Evolutionary conservation across 1,140 invertebrate species (phyloP).

Genomic region (Drosophila albomicans): DNA sequence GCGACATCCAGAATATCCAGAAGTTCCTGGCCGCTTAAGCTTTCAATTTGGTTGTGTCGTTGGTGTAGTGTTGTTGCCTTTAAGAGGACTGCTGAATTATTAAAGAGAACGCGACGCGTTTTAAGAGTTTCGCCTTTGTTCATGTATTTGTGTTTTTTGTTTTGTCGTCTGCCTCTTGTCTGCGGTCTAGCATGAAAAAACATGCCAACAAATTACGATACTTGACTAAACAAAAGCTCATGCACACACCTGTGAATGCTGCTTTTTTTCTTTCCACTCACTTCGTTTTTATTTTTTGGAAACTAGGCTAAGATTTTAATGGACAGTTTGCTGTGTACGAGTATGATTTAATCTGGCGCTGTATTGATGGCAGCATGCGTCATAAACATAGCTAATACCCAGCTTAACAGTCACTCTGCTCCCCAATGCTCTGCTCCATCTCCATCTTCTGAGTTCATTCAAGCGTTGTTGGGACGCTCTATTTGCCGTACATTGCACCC

Average conservation of each 20-base stretch:
- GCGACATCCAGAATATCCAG: slow-evolving; percentile 14
- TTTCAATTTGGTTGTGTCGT: slow-evolving; percentile 63
- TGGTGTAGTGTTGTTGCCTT: slow-evolving; percentile 8
- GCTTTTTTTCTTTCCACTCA: slow-evolving; percentile 12
- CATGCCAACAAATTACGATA: slow-evolving; percentile 70
- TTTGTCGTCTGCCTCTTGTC: slow-evolving; percentile 65
- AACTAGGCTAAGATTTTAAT: slow-evolving; percentile 78
- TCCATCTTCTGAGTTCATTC: background rate
- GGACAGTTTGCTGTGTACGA: background rate
- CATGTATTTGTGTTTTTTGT: slow-evolving; percentile 66
- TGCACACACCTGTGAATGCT: slow-evolving; percentile 36
- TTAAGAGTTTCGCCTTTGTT: slow-evolving; percentile 54
- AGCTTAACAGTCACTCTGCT: slow-evolving; percentile 49
- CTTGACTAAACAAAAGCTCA: slow-evolving; percentile 50
- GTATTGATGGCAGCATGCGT: slow-evolving; percentile 49
- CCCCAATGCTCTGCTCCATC: background rate
- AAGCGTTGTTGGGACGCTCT: slow-evolving; percentile 32
- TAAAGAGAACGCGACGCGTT: slow-evolving; percentile 43
- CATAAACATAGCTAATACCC: slow-evolving; percentile 65
- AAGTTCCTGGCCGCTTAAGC: slow-evolving; percentile 61
- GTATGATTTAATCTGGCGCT: slow-evolving; percentile 48
- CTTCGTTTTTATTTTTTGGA: slow-evolving; percentile 14
- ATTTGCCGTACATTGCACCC: slow-evolving; percentile 49
- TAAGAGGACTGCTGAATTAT: slow-evolving; percentile 65
- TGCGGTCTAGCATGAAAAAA: slow-evolving; percentile 67